Percentiles rank a stretch among this genome's conserved stretches.
Evolutionary conservation across 2,888 invertebrate genomes (phyloP).

Genomic region (Mesorhabditis sp.): DNA sequence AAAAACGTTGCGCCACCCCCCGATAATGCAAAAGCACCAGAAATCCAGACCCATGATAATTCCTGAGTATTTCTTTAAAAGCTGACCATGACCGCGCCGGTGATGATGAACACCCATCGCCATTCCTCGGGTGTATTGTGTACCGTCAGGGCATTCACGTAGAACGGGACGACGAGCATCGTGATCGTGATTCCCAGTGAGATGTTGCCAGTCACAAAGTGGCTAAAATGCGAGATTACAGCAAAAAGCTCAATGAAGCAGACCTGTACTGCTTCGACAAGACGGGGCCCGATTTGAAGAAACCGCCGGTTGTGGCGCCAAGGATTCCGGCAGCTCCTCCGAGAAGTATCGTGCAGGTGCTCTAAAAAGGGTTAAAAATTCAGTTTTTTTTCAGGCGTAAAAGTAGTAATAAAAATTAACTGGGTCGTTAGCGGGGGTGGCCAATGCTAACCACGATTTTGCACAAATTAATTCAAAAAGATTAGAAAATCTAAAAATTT

Average conservation of each 20-base stretch:
- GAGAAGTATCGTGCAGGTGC: conserved; percentile 31
- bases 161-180: conserved; percentile 49
- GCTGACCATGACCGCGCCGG: conserved; percentile 37
- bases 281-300: conserved; percentile 53
- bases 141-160: conserved; percentile 41
- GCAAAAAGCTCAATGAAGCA: background rate
- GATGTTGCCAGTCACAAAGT: conserved; percentile 56
- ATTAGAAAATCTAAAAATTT: too few species aligned
- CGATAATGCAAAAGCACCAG: too few species aligned
- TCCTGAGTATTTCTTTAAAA: background rate
- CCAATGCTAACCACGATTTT: too few species aligned
- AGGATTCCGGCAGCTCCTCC: conserved; percentile 38
- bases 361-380: conserved; percentile 7
- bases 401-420: too few species aligned
- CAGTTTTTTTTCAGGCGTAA: too few species aligned
- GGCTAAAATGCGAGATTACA: conserved; percentile 17
- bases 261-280: conserved; percentile 50
- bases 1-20: too few species aligned
- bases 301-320: conserved; percentile 51
- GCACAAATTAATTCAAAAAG: too few species aligned
- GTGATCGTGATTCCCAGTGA: conserved; percentile 52
- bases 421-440: too few species aligned
- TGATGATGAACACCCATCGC: conserved; percentile 42
- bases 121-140: conserved; percentile 50
- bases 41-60: too few species aligned